These are phyloP conservation scores for Onychostoma macrolepis DNA, from an alignment of 2,113 vertebrate species.

Conservation along the genomic window DNA sequence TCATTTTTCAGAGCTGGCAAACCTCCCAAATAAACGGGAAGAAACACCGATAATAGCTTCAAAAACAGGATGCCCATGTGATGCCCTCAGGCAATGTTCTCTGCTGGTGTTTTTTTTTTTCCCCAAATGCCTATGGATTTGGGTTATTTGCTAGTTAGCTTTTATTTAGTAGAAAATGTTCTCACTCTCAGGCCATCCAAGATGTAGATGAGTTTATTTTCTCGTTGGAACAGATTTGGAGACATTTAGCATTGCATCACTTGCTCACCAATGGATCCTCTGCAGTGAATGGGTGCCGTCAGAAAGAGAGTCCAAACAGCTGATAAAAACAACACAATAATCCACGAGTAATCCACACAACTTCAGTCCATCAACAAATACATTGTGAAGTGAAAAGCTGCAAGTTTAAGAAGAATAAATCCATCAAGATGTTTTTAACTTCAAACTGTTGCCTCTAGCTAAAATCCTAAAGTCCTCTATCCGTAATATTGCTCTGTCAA, in stretches of 20 bases:
- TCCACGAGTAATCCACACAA: no score
- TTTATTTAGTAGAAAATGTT: not conserved
- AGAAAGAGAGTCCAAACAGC: no score
- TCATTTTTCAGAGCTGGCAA: constrained; percentile 5
- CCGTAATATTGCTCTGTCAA: no score
- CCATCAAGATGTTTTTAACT: no score
- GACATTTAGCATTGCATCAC: not conserved
- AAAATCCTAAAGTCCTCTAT: no score
- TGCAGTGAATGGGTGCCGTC: not conserved
- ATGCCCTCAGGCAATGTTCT: constrained; percentile 19
- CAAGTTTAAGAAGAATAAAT: not conserved
- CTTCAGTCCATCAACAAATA: not conserved
- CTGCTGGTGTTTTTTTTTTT: not conserved
- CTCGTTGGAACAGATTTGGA: not conserved
- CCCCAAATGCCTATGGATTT: not conserved
- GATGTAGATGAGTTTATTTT: not conserved
- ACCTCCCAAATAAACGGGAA: not conserved
- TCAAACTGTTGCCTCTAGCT: no score
- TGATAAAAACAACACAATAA: no score
- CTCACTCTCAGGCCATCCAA: not conserved
- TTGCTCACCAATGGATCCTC: not conserved
- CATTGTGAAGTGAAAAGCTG: not conserved
- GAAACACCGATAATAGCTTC: not conserved
- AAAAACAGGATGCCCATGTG: not conserved
- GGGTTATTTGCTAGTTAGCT: not conserved